phyloP scores from a whole-genome alignment of 2,888 invertebrate species.

The Drosophila putrida region DNA sequence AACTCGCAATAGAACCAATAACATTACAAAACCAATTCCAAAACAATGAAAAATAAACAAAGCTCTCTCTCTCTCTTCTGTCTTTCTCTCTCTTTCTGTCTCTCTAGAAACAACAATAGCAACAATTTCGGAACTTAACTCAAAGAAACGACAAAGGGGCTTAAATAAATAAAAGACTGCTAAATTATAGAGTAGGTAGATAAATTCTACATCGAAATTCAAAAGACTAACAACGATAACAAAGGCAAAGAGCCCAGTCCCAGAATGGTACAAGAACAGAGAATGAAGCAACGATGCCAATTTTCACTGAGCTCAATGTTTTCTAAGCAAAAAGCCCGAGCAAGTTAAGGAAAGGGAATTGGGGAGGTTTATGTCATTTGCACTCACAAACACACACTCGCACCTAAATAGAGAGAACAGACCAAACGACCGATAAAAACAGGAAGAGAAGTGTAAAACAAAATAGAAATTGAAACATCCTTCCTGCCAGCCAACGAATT shows the following conservation, averaged over 20 bases:
- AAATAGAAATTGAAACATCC: slow-evolving; percentile 83
- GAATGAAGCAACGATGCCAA: slow-evolving; percentile 63
- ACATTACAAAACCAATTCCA: slow-evolving; percentile 21
- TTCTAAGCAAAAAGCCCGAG: slow-evolving; percentile 38
- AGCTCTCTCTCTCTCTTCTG: background rate
- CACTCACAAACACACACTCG: slow-evolving; percentile 30
- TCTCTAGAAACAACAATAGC: background rate
- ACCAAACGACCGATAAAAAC: slow-evolving; percentile 72
- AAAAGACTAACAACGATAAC: slow-evolving; percentile 44
- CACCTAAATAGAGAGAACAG: slow-evolving; percentile 17
- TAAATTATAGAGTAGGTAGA: slow-evolving; percentile 53
- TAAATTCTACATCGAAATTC: slow-evolving; percentile 21
- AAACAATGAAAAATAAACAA: slow-evolving; percentile 34
- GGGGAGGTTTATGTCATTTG: slow-evolving; percentile 64
- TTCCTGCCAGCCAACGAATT: slow-evolving; percentile 60
- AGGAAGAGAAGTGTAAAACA: slow-evolving; percentile 71
- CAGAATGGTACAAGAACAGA: slow-evolving; percentile 23
- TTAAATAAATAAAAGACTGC: slow-evolving; percentile 73
- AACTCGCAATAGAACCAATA: slow-evolving; percentile 22
- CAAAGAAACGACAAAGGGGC: slow-evolving; percentile 52
- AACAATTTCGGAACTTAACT: slow-evolving; percentile 33
- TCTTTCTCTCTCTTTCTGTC: background rate
- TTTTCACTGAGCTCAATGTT: slow-evolving; percentile 59
- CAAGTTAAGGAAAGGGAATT: slow-evolving; percentile 17
- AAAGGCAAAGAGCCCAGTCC: slow-evolving; percentile 32